Evolutionary conservation across 1,140 invertebrate genomes (phyloP).

Genomic region (Vanessa tameamea): DNA sequence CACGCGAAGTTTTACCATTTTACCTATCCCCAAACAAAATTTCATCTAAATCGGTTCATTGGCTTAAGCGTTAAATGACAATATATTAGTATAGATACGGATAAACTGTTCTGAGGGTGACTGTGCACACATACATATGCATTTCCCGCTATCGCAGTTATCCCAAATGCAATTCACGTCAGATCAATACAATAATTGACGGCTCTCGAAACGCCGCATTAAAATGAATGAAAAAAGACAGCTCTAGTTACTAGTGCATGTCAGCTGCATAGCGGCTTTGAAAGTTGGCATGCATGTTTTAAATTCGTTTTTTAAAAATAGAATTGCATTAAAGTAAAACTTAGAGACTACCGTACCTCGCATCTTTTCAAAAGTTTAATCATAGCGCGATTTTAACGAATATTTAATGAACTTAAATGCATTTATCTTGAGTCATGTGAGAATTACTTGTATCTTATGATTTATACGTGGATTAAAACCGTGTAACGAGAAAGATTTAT

Average conservation of each 20-base stretch:
- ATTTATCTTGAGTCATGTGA: too few relatives aligned
- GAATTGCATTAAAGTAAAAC: too few relatives aligned
- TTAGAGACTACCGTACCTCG: background rate
- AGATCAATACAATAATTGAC: slow-evolving; percentile 25
- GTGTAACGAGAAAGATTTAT: too few relatives aligned
- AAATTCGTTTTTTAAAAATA: background rate
- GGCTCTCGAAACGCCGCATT: slow-evolving; percentile 7
- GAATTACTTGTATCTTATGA: too few relatives aligned
- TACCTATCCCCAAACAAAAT: too few relatives aligned
- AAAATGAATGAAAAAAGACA: slow-evolving; percentile 18
- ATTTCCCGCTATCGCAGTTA: background rate
- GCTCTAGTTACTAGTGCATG: background rate
- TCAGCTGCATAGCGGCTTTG: background rate
- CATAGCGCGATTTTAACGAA: too few relatives aligned
- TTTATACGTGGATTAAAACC: too few relatives aligned
- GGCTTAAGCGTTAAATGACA: too few relatives aligned
- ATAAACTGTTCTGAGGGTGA: background rate
- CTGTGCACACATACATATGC: background rate
- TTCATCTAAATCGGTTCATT: too few relatives aligned
- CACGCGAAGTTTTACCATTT: too few relatives aligned
- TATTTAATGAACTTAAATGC: too few relatives aligned
- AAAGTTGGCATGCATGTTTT: background rate
- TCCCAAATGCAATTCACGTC: slow-evolving; percentile 21
- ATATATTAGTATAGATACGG: too few relatives aligned
- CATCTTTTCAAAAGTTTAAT: background rate